Conservation (phyloP, 1,140 invertebrate genomes). For the Bombus sibiricus region DNA sequence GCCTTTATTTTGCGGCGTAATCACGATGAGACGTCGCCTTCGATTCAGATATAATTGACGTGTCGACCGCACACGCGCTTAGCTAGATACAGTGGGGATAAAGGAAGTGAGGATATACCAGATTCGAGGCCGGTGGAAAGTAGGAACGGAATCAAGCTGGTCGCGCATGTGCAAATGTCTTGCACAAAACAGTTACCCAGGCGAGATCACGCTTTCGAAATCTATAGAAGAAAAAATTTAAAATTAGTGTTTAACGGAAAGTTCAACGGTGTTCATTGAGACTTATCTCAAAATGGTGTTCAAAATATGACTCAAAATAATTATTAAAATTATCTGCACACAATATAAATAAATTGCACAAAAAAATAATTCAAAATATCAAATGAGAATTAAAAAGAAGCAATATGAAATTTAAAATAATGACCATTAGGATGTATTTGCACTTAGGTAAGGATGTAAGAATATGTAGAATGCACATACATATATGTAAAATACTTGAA, state of each 20-base stretch:
- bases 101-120: slow-evolving; percentile 42
- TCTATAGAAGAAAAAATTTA: too few species aligned
- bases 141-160: slow-evolving; percentile 22
- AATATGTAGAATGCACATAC: too few species aligned
- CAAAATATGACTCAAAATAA: background rate
- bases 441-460: too few species aligned
- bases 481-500: too few species aligned
- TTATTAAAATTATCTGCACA: background rate
- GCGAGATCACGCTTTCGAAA: background rate
- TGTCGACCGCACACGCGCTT: slow-evolving; percentile 57
- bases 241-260: background rate
- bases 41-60: slow-evolving; percentile 61
- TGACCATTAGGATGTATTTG: background rate
- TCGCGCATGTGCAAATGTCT: background rate
- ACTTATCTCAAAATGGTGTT: background rate
- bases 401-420: background rate
- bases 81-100: slow-evolving; percentile 13
- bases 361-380: background rate
- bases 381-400: background rate
- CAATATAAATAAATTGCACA: background rate
- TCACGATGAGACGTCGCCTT: slow-evolving; percentile 24
- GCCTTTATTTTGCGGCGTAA: slow-evolving; percentile 8
- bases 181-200: background rate
- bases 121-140: slow-evolving; percentile 36
- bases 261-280: background rate